Evolutionary conservation across 2,797 vertebrate genomes (phyloP).

Genomic region (Mormyrops boulengeri): DNA sequence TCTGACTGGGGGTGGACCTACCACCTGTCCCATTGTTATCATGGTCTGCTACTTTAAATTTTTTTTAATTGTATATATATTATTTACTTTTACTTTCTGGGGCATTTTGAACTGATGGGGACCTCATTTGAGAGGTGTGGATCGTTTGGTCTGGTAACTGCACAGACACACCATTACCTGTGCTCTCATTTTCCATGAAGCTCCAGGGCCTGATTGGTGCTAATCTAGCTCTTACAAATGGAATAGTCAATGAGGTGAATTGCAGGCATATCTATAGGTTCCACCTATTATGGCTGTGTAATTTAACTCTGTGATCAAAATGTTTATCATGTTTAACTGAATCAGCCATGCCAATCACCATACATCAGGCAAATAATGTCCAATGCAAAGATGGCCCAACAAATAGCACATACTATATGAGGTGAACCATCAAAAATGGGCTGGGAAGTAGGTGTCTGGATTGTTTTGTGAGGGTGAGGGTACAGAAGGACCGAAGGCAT

Average conservation of each 20-base stretch:
- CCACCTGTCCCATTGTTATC: slow-evolving; percentile 11
- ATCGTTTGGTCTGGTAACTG: not conserved
- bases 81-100: not conserved
- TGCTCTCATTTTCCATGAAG: not conserved
- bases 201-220: not conserved
- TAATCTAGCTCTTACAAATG: not conserved
- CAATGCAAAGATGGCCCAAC: not conserved
- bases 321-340: not conserved
- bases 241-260: not conserved
- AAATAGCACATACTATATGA: not conserved
- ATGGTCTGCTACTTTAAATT: not conserved
- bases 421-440: not conserved
- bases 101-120: not conserved
- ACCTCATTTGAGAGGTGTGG: not conserved
- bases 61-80: not conserved
- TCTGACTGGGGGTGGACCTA: not conserved
- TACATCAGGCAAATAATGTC: not conserved
- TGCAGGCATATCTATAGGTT: not conserved
- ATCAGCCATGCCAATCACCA: not conserved
- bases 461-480: not conserved
- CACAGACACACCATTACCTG: not conserved
- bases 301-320: not conserved
- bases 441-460: not conserved
- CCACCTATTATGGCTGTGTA: not conserved
- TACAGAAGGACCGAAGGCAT: not conserved